Percentiles rank a stretch among this genome's conserved stretches.
Conservation (phyloP, 1,140 invertebrate genomes). For the Trichonephila inaurata region DNA sequence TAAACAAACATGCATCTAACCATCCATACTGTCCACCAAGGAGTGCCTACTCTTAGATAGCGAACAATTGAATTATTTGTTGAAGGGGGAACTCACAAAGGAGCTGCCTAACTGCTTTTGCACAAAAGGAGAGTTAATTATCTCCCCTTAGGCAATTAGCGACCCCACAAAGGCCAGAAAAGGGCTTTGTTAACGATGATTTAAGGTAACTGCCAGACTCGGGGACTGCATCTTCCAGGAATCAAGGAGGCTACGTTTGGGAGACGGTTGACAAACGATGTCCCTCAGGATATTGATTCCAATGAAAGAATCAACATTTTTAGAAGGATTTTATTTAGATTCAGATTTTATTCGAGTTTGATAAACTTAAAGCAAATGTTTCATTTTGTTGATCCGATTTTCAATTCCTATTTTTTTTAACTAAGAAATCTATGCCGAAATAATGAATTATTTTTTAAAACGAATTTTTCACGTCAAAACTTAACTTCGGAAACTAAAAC, state of each 20-base stretch:
- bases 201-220: conserved; percentile 33
- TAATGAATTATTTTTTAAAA: no score
- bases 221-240: background rate
- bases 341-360: background rate
- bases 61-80: conserved; percentile 38
- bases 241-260: background rate
- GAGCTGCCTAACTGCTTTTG: background rate
- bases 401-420: no score
- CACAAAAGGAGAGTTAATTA: conserved; percentile 46
- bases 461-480: no score
- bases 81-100: conserved; percentile 4
- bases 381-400: no score
- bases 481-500: no score
- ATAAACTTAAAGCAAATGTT: background rate
- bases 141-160: conserved; percentile 33
- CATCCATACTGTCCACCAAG: background rate
- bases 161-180: conserved; percentile 40
- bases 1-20: background rate
- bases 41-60: background rate
- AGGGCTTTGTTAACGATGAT: conserved; percentile 46
- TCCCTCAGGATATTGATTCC: background rate
- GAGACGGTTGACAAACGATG: no score
- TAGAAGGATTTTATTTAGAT: background rate
- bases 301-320: background rate
- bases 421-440: no score